Percentiles rank a stretch among this genome's conserved stretches.
These are phyloP conservation scores for Agrotis clavis DNA, from an alignment of 2,888 invertebrate species.

Conservation along the genomic window DNA sequence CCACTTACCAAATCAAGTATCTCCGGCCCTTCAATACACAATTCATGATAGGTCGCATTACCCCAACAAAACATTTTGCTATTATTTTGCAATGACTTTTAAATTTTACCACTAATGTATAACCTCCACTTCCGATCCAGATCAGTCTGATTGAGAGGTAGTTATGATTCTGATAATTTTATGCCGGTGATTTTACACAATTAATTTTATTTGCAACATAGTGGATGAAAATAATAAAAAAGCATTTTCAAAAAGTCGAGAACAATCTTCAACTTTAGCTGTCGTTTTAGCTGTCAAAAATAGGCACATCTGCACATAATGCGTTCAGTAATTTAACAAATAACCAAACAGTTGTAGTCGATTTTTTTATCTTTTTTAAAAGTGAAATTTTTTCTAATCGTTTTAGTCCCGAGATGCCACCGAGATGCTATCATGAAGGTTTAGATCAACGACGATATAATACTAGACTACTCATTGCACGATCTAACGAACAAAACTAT, in stretches of 20 bases:
- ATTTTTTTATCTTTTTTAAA: too few species aligned
- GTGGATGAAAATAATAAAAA: slow-evolving; percentile 74
- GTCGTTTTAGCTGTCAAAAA: slow-evolving; percentile 49
- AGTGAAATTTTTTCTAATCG: too few species aligned
- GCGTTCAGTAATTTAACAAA: slow-evolving; percentile 33
- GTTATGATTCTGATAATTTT: slow-evolving; percentile 55
- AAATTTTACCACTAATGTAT: slow-evolving; percentile 70
- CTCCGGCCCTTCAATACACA: slow-evolving; percentile 83
- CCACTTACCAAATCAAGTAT: slow-evolving; percentile 83
- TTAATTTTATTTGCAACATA: slow-evolving; percentile 74
- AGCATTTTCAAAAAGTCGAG: slow-evolving; percentile 82
- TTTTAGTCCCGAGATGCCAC: too few species aligned
- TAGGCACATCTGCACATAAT: too few species aligned
- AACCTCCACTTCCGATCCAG: slow-evolving; percentile 76
- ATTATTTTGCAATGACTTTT: slow-evolving; percentile 70
- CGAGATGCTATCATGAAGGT: too few species aligned
- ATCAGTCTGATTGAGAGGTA: slow-evolving; percentile 74
- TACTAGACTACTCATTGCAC: too few species aligned
- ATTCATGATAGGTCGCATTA: slow-evolving; percentile 88
- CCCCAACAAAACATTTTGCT: slow-evolving; percentile 89
- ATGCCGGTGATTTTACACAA: slow-evolving; percentile 65
- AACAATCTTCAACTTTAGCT: slow-evolving; percentile 80
- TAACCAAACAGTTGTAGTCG: slow-evolving; percentile 13
- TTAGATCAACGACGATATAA: too few species aligned
- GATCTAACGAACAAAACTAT: too few species aligned